These are phyloP conservation scores for Amphiprion percula DNA, from an alignment of 2,113 vertebrate genomes.

Conservation along the genomic window DNA sequence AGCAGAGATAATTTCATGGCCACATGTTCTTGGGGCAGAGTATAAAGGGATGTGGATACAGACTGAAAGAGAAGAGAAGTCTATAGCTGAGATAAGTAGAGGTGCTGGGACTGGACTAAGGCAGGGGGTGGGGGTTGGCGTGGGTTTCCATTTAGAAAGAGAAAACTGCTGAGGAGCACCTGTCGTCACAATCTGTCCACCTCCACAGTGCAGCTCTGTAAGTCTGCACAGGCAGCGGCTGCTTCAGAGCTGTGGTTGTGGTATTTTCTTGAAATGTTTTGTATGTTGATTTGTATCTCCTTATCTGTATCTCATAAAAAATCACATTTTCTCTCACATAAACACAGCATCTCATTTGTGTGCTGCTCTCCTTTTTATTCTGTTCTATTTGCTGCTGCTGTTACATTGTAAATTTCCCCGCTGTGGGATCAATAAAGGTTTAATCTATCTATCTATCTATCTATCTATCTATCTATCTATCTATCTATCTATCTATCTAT, in stretches of 20 bases:
- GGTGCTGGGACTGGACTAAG: slow-evolving; percentile 35
- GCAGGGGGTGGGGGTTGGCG: slow-evolving; percentile 54
- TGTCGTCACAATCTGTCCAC: slow-evolving; percentile 78
- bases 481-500: too few species aligned
- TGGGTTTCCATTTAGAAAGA: slow-evolving; percentile 57
- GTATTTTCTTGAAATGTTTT: slow-evolving; percentile 17
- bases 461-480: too few species aligned
- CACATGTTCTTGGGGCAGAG: not conserved
- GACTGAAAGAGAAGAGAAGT: slow-evolving; percentile 13
- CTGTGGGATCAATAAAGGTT: too few species aligned
- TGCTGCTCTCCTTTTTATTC: too few species aligned
- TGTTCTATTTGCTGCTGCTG: too few species aligned
- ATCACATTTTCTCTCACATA: not conserved
- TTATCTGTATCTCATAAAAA: not conserved
- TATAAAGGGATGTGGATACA: slow-evolving; percentile 1
- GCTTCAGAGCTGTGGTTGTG: slow-evolving; percentile 20
- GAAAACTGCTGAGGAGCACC: slow-evolving; percentile 77
- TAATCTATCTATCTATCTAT: too few species aligned
- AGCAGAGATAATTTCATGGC: not conserved
- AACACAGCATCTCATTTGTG: not conserved
- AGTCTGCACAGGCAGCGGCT: slow-evolving; percentile 43
- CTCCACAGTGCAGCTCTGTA: slow-evolving; percentile 48
- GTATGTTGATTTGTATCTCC: slow-evolving; percentile 12
- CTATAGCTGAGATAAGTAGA: slow-evolving; percentile 44
- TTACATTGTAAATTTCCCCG: too few species aligned